Conservation (phyloP, 1,140 invertebrate species). For the Saccostrea echinata region DNA sequence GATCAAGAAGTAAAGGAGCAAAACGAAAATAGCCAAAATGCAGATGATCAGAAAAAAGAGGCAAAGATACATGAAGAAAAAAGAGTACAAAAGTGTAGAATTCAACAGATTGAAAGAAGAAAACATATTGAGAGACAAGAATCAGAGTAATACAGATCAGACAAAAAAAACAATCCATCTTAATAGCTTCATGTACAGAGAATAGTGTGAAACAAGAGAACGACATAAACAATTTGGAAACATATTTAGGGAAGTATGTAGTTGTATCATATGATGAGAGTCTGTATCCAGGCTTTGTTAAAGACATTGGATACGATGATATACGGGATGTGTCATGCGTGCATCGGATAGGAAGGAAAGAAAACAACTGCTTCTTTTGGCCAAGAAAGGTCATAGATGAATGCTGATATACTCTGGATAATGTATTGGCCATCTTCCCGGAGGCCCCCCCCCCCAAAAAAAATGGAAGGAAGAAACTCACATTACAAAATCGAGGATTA, state of each 20-base stretch:
- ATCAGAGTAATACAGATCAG: not conserved
- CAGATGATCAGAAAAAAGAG: not conserved
- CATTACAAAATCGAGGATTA: not conserved
- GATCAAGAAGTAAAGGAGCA: not conserved
- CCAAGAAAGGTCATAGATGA: constrained; percentile 47
- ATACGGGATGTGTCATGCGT: constrained; percentile 52
- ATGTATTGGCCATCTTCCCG: constrained; percentile 52
- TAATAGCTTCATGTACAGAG: not conserved
- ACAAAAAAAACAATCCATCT: too few species aligned
- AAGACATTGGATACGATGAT: constrained; percentile 33
- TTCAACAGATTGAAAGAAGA: not conserved
- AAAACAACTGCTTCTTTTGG: constrained; percentile 54
- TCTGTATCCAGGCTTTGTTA: constrained; percentile 52
- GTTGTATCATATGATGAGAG: constrained; percentile 49
- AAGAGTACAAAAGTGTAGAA: not conserved
- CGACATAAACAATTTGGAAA: not conserved
- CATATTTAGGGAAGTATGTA: not conserved
- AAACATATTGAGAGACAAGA: not conserved
- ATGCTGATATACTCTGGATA: constrained; percentile 49
- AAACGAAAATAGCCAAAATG: not conserved
- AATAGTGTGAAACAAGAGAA: not conserved
- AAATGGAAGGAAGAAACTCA: not conserved
- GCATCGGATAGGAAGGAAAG: constrained; percentile 35
- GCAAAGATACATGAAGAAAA: constrained; percentile 18
- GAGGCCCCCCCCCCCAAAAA: constrained; percentile 45